Evolutionary conservation across 2,888 invertebrate genomes (phyloP).

Genomic region (Apodemia hepburni): DNA sequence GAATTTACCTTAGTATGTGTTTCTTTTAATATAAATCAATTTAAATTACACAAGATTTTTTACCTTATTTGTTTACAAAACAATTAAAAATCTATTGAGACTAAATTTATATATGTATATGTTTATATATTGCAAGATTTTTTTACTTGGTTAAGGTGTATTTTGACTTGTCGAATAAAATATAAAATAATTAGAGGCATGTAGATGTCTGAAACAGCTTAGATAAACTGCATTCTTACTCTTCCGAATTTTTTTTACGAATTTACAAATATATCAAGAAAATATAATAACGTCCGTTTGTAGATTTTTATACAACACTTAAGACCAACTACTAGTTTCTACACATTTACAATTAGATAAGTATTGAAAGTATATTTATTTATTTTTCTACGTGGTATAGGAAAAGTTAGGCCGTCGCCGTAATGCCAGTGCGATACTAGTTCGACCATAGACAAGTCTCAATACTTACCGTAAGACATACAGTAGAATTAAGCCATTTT

Average conservation of each 20-base stretch:
- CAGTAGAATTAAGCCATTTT: constrained; percentile 70
- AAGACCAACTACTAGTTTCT: constrained; percentile 39
- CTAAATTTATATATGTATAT: too few species aligned
- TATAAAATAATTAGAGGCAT: not conserved
- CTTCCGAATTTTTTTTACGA: not conserved
- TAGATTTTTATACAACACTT: constrained; percentile 20
- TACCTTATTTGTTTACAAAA: too few species aligned
- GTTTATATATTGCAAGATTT: too few species aligned
- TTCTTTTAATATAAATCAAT: too few species aligned
- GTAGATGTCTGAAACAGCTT: not conserved
- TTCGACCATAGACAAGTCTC: constrained; percentile 69
- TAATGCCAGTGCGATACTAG: constrained; percentile 41
- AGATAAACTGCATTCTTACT: not conserved
- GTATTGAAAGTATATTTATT: constrained; percentile 55
- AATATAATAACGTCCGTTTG: not conserved
- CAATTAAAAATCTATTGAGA: too few species aligned
- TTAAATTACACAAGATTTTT: too few species aligned
- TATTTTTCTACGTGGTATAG: constrained; percentile 64
- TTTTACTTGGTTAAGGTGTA: too few species aligned
- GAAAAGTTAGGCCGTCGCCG: constrained; percentile 58
- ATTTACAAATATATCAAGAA: not conserved
- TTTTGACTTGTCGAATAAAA: not conserved
- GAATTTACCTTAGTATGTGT: too few species aligned
- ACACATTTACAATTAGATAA: constrained; percentile 40
- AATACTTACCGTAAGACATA: constrained; percentile 71